These are phyloP conservation scores for Dreissena rostriformis DNA, from an alignment of 1,140 invertebrate genomes.

Conservation along the genomic window DNA sequence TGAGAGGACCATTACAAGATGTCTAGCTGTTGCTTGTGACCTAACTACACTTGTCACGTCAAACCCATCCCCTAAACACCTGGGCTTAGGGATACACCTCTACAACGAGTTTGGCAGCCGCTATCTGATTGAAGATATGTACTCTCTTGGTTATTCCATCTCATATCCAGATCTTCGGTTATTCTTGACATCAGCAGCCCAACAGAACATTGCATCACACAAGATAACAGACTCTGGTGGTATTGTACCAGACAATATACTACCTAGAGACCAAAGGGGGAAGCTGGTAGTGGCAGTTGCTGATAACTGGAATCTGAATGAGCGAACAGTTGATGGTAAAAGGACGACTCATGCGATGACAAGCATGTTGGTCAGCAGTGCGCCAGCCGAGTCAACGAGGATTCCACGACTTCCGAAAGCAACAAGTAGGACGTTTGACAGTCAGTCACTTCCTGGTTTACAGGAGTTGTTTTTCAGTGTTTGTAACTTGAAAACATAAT, in stretches of 20 bases:
- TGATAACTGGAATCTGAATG: slow-evolving; percentile 45
- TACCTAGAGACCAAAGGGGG: slow-evolving; percentile 7
- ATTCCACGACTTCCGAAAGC: neutral
- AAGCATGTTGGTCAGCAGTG: slow-evolving; percentile 30
- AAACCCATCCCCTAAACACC: no score
- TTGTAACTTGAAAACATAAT: no score
- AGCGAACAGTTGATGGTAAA: slow-evolving; percentile 42
- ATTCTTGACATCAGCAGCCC: slow-evolving; percentile 11
- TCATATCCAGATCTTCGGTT: slow-evolving; percentile 1
- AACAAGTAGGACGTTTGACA: slow-evolving; percentile 2
- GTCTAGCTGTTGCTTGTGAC: no score
- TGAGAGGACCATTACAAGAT: no score
- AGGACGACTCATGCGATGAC: slow-evolving; percentile 49
- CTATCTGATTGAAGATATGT: neutral
- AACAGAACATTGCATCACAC: neutral
- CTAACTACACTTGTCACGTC: no score
- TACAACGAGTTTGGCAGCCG: neutral
- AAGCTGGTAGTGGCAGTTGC: slow-evolving; percentile 18
- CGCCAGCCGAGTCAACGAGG: neutral
- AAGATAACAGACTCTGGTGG: neutral
- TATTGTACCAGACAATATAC: neutral
- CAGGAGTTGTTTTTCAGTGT: no score
- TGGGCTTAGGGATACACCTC: no score
- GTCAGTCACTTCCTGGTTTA: neutral
- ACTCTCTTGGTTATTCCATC: slow-evolving; percentile 7